Percentiles rank a stretch among this genome's conserved stretches.
These are phyloP conservation scores for Stegostoma tigrinum DNA, from an alignment of 2,113 vertebrate genomes.

Conservation along the genomic window DNA sequence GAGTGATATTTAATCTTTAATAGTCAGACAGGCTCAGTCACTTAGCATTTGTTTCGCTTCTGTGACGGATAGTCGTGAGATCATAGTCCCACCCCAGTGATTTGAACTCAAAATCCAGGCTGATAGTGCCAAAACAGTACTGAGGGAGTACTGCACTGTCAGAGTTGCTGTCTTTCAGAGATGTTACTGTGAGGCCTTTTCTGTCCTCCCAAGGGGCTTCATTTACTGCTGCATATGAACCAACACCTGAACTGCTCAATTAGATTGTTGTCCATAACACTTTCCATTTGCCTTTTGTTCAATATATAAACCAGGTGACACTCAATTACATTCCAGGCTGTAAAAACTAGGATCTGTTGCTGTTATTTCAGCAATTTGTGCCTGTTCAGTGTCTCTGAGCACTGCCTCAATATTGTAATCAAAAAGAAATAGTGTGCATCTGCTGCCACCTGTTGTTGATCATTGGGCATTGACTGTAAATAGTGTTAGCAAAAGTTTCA, in stretches of 20 bases:
- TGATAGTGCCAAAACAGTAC: neutral
- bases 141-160: neutral
- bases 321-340: neutral
- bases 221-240: neutral
- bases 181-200: neutral
- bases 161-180: neutral
- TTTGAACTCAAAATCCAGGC: neutral
- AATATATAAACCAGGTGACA: neutral
- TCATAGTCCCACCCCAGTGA: neutral
- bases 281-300: too few relatives aligned
- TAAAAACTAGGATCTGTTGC: neutral
- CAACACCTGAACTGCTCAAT: neutral
- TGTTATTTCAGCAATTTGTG: neutral
- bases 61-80: neutral
- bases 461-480: neutral
- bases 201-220: neutral
- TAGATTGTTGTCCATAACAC: neutral
- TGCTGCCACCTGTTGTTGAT: slow-evolving; percentile 19
- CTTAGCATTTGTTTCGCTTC: neutral
- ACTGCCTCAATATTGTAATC: neutral
- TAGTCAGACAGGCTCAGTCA: neutral
- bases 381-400: neutral
- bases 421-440: neutral
- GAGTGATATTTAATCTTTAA: neutral
- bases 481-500: neutral